Evolutionary conservation across 2,113 vertebrate genomes (phyloP).

Genomic region (Candoia aspera): DNA sequence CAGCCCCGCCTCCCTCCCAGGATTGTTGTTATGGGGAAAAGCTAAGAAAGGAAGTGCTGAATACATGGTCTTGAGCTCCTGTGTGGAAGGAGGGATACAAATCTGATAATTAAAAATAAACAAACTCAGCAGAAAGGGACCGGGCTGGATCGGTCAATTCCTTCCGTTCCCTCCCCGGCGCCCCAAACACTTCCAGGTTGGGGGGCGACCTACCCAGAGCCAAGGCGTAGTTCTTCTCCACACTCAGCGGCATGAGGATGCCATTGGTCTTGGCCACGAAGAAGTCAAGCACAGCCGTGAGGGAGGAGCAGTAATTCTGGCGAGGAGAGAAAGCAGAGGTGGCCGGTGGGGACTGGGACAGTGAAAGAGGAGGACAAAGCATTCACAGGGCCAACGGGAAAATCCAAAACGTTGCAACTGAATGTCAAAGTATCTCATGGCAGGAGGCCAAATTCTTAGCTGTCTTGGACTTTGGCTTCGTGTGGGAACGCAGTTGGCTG

Average conservation of each 20-base stretch:
- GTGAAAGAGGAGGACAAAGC: not conserved
- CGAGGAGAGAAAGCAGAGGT: not conserved
- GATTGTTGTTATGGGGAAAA: too few species aligned
- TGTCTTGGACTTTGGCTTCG: too few species aligned
- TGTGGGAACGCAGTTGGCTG: too few species aligned
- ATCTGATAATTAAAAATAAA: too few species aligned
- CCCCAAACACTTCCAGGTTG: not conserved
- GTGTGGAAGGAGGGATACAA: too few species aligned
- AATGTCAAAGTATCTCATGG: not conserved
- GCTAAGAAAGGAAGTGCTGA: too few species aligned
- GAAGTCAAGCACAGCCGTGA: constrained; percentile 72
- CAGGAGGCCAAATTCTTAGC: not conserved
- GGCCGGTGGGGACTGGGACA: too few species aligned
- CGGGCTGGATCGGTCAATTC: too few species aligned
- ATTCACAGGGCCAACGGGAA: rapidly evolving
- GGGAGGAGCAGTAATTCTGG: constrained; percentile 75
- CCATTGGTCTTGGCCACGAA: constrained; percentile 72
- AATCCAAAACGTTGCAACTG: not conserved
- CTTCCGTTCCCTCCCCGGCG: not conserved
- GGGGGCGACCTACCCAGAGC: constrained; percentile 71
- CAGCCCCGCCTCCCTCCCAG: too few species aligned
- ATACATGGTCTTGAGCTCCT: too few species aligned
- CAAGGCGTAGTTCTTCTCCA: constrained; percentile 75
- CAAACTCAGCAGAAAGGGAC: too few species aligned
- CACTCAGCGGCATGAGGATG: constrained; percentile 70